Base-by-base conservation (phyloP, 2,113 vertebrate genomes). In the Tachysurus fulvidraco region DNA sequence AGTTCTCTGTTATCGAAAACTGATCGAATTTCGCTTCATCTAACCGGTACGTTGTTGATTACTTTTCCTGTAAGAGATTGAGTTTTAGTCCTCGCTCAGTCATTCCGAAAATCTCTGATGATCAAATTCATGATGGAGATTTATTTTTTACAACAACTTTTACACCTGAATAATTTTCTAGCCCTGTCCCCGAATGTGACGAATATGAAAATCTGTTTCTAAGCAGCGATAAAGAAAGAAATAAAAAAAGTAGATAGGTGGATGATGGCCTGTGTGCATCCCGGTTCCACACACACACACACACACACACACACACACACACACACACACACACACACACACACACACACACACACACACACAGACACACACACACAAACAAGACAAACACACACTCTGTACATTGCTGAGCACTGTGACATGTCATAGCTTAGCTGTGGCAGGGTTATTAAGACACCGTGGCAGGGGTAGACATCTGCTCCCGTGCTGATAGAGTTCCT, bases 401-500 rank as follows among this genome's bases (percentile, higher is more conserved):
- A 76, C 44, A 76, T 76, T 50, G 76, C 44, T 76, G 83, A 83
- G 65, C 57, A 44, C 23, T 87, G 86, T 19, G 71, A 23, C 85
- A 79, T 55, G 60, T 94, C 92, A 88, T 94, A 95, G 94, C 92
- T 92, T 88, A 94, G 93, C 89, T 94, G 71, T 93, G 93, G 95
- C 92, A 93, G 95, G 93, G 93, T 92, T 91, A 93, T 92, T 94
- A 93, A 93, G 91, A 93, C 86, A 93, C 92, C 94, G 94, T 21
- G 88, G 93, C 91, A 89, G 92, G 95, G 93, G 91, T 41, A 95
- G 94, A 96, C 95, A 95, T 96, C 95, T 97, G 96, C 93, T 95
- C 93, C 95, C 92, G 95, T 94, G 93, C 93, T 95, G 95, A 96
- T 94, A 96, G 91, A 91, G 95, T 91, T 92, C 91, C 93, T 90